These are phyloP conservation scores for Gymnogyps californianus DNA, from an alignment of 2,113 vertebrate species.

Conservation along the genomic window DNA sequence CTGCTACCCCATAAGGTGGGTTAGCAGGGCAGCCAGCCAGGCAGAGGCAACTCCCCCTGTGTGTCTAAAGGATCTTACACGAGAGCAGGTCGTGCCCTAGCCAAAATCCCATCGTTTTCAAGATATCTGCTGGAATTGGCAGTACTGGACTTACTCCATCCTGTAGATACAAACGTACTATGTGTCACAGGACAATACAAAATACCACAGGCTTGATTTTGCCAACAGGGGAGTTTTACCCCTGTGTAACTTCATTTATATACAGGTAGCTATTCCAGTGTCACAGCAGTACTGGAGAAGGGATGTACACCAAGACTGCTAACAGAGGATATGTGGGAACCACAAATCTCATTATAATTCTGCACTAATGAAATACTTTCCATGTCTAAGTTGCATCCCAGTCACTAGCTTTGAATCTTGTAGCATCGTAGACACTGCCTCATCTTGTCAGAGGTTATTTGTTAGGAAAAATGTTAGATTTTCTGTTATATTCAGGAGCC, in stretches of 20 bases:
- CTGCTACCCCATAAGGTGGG: neutral
- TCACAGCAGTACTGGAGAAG: neutral
- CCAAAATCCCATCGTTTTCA: neutral
- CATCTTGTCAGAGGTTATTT: neutral
- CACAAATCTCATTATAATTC: neutral
- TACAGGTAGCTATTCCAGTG: neutral
- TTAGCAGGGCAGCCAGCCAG: neutral
- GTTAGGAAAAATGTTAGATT: neutral
- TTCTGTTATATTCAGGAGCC: neutral
- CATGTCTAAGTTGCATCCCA: neutral
- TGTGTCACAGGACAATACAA: neutral
- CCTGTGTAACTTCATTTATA: neutral
- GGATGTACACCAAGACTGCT: neutral
- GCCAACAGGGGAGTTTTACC: neutral
- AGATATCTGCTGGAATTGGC: neutral
- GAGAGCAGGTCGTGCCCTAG: neutral
- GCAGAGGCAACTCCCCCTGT: neutral
- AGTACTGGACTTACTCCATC: neutral
- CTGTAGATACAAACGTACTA: neutral
- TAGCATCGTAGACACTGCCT: neutral
- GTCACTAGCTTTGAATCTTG: neutral
- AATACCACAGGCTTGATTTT: neutral
- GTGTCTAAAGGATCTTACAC: neutral
- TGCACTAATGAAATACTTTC: neutral
- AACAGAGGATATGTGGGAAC: neutral